Conservation (phyloP, 2,113 vertebrate species). For the Dicaeum eximium region DNA sequence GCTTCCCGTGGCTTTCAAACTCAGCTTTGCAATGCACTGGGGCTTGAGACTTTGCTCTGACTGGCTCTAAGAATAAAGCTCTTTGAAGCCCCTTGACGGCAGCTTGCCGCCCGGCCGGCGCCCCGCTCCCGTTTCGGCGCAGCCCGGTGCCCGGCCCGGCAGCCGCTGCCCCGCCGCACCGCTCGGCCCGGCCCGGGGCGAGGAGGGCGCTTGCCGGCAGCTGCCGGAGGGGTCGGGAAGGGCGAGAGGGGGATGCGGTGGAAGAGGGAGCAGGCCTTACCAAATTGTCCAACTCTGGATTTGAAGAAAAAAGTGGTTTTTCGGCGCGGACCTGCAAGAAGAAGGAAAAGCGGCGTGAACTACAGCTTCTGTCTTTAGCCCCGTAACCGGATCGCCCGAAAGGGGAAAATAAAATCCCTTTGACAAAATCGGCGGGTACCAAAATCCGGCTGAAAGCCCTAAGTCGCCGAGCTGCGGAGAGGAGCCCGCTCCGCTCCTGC, state of each 20-base stretch:
- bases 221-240: not conserved
- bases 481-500: not conserved
- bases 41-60: slow-evolving; percentile 48
- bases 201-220: not conserved
- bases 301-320: slow-evolving; percentile 99
- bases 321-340: slow-evolving; percentile 89
- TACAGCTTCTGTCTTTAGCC: not conserved
- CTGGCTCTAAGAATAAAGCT: slow-evolving; percentile 31
- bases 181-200: not conserved
- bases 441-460: not conserved
- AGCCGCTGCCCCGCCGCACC: not conserved
- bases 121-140: not conserved
- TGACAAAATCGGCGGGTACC: not conserved
- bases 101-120: not conserved
- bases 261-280: slow-evolving; percentile 75
- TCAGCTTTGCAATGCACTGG: slow-evolving; percentile 51
- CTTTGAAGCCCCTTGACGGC: slow-evolving; percentile 33
- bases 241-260: not conserved
- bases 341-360: slow-evolving; percentile 19
- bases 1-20: slow-evolving; percentile 58
- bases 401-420: not conserved
- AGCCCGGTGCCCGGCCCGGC: not conserved
- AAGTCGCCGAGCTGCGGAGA: too few species aligned
- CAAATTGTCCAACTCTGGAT: slow-evolving; percentile 99
- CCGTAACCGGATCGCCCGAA: not conserved